These are phyloP conservation scores for Strigamia transsilvanica DNA, from an alignment of 2,888 invertebrate genomes.

Conservation along the genomic window DNA sequence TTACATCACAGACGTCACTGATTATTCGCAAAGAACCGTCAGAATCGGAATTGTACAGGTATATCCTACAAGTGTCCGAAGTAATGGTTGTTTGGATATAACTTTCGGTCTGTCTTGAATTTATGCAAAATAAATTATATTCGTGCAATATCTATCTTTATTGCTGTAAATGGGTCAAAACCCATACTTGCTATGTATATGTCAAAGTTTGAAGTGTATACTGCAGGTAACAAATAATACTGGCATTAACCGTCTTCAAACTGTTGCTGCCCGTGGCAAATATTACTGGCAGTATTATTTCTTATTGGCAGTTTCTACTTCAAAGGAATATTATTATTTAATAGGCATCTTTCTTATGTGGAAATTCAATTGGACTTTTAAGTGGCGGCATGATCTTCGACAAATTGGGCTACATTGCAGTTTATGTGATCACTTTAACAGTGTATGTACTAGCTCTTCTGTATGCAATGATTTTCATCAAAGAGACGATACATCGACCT, in stretches of 20 bases:
- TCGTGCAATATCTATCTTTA: no score
- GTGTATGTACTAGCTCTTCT: constrained; percentile 61
- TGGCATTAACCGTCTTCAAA: no score
- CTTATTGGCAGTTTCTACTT: no score
- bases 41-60: constrained; percentile 1
- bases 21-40: neutral
- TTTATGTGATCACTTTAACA: constrained; percentile 62
- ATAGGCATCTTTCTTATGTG: neutral
- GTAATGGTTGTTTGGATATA: no score
- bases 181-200: no score
- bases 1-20: constrained; percentile 19
- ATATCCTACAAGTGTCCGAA: neutral
- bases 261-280: no score
- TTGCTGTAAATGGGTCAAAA: no score
- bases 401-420: constrained; percentile 60
- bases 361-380: constrained; percentile 74
- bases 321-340: neutral
- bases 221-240: no score
- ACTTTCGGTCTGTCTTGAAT: no score
- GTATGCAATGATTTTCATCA: constrained; percentile 61
- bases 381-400: constrained; percentile 79
- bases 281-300: no score
- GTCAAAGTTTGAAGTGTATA: no score
- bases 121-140: no score
- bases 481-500: neutral